Conservation (phyloP, 2,888 invertebrate species). For the Noctua janthe region DNA sequence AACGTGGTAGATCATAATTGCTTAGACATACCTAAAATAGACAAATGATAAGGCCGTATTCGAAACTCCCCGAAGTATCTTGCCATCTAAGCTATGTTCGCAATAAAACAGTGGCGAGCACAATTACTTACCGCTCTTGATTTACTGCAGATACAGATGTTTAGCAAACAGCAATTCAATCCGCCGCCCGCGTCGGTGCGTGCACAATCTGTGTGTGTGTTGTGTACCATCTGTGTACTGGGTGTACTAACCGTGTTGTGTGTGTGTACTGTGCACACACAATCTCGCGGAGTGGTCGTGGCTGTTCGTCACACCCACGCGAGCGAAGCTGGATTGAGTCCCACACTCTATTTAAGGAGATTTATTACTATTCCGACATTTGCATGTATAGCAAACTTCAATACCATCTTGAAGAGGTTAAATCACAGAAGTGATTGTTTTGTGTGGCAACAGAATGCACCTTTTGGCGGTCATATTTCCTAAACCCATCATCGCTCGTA, state of each 20-base stretch:
- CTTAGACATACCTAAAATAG: neutral
- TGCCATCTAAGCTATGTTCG: too few relatives aligned
- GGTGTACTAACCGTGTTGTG: neutral
- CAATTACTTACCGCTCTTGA: conserved; percentile 38
- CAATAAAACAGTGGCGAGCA: conserved; percentile 27
- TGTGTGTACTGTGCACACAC: conserved; percentile 47
- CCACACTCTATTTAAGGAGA: conserved; percentile 44
- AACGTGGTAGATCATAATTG: neutral
- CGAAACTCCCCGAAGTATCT: neutral
- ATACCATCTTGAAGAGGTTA: neutral
- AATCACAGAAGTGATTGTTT: conserved; percentile 8
- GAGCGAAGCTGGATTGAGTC: neutral
- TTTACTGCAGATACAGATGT: conserved; percentile 9
- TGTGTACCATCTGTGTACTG: neutral
- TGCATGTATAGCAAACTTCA: neutral
- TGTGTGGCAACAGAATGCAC: neutral
- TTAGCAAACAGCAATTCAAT: conserved; percentile 39
- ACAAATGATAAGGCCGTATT: neutral
- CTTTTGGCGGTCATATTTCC: too few relatives aligned
- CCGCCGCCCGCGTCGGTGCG: conserved; percentile 23
- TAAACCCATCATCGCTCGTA: neutral
- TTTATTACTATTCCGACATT: conserved; percentile 32
- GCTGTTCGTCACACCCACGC: conserved; percentile 27
- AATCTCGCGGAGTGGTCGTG: conserved; percentile 57
- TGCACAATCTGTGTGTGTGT: conserved; percentile 15